Evolutionary conservation across 2,113 vertebrate species (phyloP).

Genomic region (Nyctereutes procyonoides): DNA sequence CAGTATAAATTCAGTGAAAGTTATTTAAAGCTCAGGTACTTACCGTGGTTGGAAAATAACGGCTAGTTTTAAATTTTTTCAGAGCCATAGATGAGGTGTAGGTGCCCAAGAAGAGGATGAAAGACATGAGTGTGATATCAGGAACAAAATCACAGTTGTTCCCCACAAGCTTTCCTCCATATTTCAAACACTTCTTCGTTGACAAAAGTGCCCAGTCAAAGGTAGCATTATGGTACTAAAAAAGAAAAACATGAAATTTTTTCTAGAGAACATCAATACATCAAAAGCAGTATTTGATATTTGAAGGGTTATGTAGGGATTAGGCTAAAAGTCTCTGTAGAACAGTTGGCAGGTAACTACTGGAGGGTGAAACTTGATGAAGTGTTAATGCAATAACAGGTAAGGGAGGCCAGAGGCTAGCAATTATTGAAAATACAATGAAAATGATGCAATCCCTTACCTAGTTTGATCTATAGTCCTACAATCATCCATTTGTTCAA

Average conservation of each 20-base stretch:
- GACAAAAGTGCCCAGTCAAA: constrained; percentile 92
- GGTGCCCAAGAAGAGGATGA: constrained; percentile 98
- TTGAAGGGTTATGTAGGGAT: background rate
- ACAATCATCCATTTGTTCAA: constrained; percentile 49
- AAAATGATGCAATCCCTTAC: background rate
- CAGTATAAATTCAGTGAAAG: background rate
- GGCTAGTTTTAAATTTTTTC: constrained; percentile 99
- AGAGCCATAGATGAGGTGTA: constrained; percentile 98
- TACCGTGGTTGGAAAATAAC: constrained; percentile 97
- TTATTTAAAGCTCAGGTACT: constrained; percentile 81
- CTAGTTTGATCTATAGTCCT: background rate
- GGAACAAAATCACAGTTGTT: constrained; percentile 93
- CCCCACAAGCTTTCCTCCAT: constrained; percentile 92
- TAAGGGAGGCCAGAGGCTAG: background rate
- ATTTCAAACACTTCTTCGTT: constrained; percentile 91
- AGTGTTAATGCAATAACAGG: background rate
- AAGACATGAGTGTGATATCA: constrained; percentile 97
- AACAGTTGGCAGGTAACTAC: background rate
- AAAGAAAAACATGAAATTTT: background rate
- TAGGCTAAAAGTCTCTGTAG: background rate
- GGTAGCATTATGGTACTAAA: constrained; percentile 87
- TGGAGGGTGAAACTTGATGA: accelerated
- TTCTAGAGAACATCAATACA: background rate
- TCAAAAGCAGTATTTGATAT: background rate
- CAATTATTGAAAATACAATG: background rate